Evolutionary conservation across 2,113 vertebrate genomes (phyloP), one percentile per base, ranked within the genome.

Genomic region (Centrocercus urophasianus): DNA sequence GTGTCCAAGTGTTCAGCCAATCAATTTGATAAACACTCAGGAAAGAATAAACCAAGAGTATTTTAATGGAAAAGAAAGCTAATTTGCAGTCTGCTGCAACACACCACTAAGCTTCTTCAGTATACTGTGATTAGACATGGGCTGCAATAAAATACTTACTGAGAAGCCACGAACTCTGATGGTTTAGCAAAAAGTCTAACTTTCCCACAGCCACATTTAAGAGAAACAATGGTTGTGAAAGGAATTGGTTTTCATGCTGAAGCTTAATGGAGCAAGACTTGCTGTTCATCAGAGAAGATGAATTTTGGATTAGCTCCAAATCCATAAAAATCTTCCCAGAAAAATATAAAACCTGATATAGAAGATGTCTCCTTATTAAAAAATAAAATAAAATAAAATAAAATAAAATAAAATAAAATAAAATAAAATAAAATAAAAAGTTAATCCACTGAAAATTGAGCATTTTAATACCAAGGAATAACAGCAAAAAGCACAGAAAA

Each of bases 51-150:
- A 65, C 64, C 59, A 65, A 40, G 78, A 89, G 75, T 95, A 83
- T 90, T 93, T 91, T 88, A 91, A 94, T 83, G 80, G 76, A 91
- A 95, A 96, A 91, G 30, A 34, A 69, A 75, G 57, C 79, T 94
- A 95, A 95, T 96, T 95, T 96, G 91, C 64, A 95, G 95, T 96
- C 94, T 89, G 47, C 80, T 94, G 45, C 56, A 90, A 83, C 57
- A 75, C 83, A 88, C n/a, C 3, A 1, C 69, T 93, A 93, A 95
- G 79, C 79, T 94, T 86, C 88, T 88, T 78, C 83, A 61, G 52
- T 61, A 85, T 61, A 78, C 83, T 83, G 38, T 89, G 91, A 97
- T 96, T 93, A 95, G 96, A 95, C 89, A 91, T 94, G 95, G 94
- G 48, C 36, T 61, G 72, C 52, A 90, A 47, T 24, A 90, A 93